Base-by-base conservation (phyloP, 2,888 invertebrate genomes). In the Iselma pallidipennis region DNA sequence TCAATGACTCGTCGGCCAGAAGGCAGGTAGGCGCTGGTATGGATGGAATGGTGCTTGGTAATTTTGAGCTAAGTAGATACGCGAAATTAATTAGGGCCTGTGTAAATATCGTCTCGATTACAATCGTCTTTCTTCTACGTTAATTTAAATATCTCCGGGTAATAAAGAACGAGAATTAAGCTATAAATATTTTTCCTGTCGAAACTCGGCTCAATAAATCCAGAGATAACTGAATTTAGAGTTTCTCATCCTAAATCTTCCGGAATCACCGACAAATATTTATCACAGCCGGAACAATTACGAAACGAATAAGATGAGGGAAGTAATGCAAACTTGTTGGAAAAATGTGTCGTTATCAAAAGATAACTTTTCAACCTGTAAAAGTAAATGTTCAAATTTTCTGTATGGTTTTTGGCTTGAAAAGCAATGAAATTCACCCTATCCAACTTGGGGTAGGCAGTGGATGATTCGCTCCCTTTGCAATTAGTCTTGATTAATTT, bases 111-210 rank as follows among this genome's bases (percentile, higher is more conserved):
- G 55, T 55, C 31, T 29, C 48, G 52, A 48, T 52, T 55, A 60
- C 64, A 64, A 57, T 60, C 60, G 60, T 64, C 57, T 55, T 60
- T 60, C 65, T 66, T 65, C 66, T 59, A 61, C 67, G 71, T 74
- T 76, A 74, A 76, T 76, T 76, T 77, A 73, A 77, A 77, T 76
- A 74, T 74, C 73, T 70, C 58, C 57, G 62, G 65, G 73, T 74
- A 76, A 77, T 77, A 76, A 78, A 78, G 76, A 75, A 78, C 74
- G 73, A 71, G 76, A 78, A 78, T 78, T 78, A 76, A 76, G 74
- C 77, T 71, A 80, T 80, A 80, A 79, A 80, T 80, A 80, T 77
- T 77, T 76, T 71, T 69, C 63, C 74, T 77, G 78, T 80, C 78
- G 78, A 80, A 80, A 77, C 74, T 76, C 73, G 45, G 71, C 72